Evolutionary conservation across 2,888 invertebrate species (phyloP).

Genomic region (Ornithoptera priamus): DNA sequence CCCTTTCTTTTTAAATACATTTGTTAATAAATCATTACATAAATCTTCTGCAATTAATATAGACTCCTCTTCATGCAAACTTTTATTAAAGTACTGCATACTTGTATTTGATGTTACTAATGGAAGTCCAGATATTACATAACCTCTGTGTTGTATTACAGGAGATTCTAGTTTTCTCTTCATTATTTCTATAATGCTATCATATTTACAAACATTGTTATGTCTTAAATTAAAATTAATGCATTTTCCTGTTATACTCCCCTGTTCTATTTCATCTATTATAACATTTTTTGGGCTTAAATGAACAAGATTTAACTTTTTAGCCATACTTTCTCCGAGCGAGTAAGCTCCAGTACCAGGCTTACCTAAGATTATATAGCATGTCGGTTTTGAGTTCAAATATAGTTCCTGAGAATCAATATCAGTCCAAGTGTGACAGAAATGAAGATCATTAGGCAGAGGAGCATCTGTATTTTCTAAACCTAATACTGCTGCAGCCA

Average conservation of each 20-base stretch:
- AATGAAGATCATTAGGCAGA: conserved; percentile 40
- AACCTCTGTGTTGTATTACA: conserved; percentile 80
- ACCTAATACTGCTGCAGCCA: conserved; percentile 62
- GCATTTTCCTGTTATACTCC: conserved; percentile 77
- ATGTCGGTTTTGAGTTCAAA: conserved; percentile 74
- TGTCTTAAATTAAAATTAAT: conserved; percentile 79
- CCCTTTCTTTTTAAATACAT: conserved; percentile 56
- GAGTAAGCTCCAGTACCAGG: conserved; percentile 74
- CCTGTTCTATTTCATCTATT: conserved; percentile 78
- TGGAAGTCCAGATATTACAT: conserved; percentile 83
- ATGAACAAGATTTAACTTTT: conserved; percentile 79
- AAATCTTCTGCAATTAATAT: conserved; percentile 45
- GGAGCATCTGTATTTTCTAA: conserved; percentile 61
- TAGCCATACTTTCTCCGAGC: conserved; percentile 78
- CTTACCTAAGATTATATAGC: conserved; percentile 82
- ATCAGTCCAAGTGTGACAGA: conserved; percentile 70
- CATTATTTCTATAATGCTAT: conserved; percentile 75
- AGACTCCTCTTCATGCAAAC: conserved; percentile 58
- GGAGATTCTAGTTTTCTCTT: conserved; percentile 73
- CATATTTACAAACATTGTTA: conserved; percentile 72
- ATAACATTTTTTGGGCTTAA: conserved; percentile 79
- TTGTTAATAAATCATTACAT: conserved; percentile 50
- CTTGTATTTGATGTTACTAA: conserved; percentile 69
- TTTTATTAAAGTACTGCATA: conserved; percentile 42
- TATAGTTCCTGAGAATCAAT: conserved; percentile 73